Evolutionary conservation across 2,888 invertebrate species (phyloP).

Genomic region (Clanis bilineata): DNA sequence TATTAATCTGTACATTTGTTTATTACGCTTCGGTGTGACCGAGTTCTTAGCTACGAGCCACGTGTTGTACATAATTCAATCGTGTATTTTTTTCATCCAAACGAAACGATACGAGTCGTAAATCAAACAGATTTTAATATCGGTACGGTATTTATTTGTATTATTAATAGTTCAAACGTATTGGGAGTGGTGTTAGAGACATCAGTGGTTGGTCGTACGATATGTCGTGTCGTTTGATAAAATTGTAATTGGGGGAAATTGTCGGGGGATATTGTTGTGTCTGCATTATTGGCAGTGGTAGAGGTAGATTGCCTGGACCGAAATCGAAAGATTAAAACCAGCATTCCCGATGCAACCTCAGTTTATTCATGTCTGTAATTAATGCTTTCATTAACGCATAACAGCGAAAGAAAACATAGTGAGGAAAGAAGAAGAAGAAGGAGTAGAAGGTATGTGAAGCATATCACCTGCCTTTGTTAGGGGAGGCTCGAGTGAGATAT

Average conservation of each 20-base stretch:
- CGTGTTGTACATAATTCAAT: constrained; percentile 30
- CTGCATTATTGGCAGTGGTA: too few species aligned
- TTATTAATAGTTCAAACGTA: constrained; percentile 26
- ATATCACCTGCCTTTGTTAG: too few species aligned
- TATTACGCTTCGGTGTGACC: neutral
- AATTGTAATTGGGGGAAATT: too few species aligned
- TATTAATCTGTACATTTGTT: neutral
- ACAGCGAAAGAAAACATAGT: too few species aligned
- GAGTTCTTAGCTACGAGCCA: constrained; percentile 12
- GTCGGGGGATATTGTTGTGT: neutral
- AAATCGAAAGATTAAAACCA: too few species aligned
- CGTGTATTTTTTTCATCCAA: constrained; percentile 5
- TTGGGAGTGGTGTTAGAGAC: constrained; percentile 10
- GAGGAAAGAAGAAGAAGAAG: too few species aligned
- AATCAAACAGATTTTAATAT: constrained; percentile 29
- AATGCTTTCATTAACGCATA: too few species aligned
- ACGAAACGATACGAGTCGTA: constrained; percentile 26
- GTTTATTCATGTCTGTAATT: too few species aligned
- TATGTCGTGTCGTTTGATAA: neutral
- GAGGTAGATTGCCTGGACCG: too few species aligned
- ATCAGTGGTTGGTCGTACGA: neutral
- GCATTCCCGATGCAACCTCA: too few species aligned
- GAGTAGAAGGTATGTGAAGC: too few species aligned
- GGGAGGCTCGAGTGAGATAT: too few species aligned
- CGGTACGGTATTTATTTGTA: constrained; percentile 29